Evolutionary conservation across 2,113 vertebrate genomes (phyloP).

Genomic region (Callionymus lyra): DNA sequence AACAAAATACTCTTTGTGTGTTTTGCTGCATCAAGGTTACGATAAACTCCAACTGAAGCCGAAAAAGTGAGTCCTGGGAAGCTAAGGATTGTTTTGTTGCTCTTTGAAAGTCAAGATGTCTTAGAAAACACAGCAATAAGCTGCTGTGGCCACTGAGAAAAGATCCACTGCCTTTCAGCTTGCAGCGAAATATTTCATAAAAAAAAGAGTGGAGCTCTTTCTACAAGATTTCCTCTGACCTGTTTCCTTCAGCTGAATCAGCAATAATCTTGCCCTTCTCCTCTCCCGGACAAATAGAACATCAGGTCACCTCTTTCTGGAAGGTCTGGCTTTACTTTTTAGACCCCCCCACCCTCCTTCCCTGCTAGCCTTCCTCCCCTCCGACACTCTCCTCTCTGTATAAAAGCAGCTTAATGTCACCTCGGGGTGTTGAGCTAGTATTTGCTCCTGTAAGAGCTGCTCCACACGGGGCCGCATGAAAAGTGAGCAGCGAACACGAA

Average conservation of each 20-base stretch:
- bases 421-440: conserved; percentile 29
- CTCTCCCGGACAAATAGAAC: conserved; percentile 1
- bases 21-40: too few species aligned
- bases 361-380: conserved; percentile 8
- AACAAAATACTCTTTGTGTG: too few species aligned
- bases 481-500: conserved; percentile 12
- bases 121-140: too few species aligned
- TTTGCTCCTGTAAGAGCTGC: conserved; percentile 20
- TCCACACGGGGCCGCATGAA: conserved; percentile 15
- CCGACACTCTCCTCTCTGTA: conserved; percentile 22
- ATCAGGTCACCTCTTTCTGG: conserved; percentile 15
- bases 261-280: conserved; percentile 22
- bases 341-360: neutral
- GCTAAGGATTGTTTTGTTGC: too few species aligned
- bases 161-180: neutral
- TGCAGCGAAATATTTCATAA: too few species aligned
- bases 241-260: conserved; percentile 29
- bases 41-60: too few species aligned
- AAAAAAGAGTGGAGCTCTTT: too few species aligned
- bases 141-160: neutral
- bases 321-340: conserved; percentile 25
- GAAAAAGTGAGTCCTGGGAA: too few species aligned
- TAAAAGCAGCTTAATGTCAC: conserved; percentile 54
- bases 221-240: conserved; percentile 32
- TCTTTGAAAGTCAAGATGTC: neutral